phyloP scores from a whole-genome alignment of 2,797 vertebrate species.

The Pelobates cultripes region DNA sequence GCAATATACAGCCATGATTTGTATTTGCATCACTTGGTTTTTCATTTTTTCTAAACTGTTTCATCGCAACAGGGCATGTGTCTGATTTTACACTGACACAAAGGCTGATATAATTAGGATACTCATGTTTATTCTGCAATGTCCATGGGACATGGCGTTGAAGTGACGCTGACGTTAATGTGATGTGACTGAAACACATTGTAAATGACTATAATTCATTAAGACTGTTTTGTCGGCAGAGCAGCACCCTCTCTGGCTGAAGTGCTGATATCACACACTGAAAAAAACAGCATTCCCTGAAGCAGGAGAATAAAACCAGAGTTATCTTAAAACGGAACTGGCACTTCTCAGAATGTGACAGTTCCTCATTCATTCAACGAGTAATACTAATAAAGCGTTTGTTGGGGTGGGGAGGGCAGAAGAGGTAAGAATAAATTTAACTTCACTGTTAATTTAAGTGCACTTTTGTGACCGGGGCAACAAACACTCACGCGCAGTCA shows the following conservation, averaged over 20 bases:
- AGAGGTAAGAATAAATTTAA: too few relatives aligned
- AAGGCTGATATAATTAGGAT: conserved; percentile 22
- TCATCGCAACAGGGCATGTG: conserved; percentile 9
- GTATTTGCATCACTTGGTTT: neutral
- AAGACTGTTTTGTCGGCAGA: conserved; percentile 39
- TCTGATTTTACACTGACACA: conserved; percentile 19
- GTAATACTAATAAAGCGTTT: too few relatives aligned
- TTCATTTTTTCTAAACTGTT: neutral
- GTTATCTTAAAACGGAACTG: too few relatives aligned
- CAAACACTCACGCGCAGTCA: too few relatives aligned
- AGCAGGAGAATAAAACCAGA: conserved; percentile 5
- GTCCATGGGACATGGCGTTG: conserved; percentile 26
- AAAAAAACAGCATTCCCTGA: conserved; percentile 10
- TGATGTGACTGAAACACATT: conserved; percentile 43
- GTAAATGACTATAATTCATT: conserved; percentile 41
- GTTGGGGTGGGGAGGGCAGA: too few relatives aligned
- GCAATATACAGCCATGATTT: neutral
- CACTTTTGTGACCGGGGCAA: too few relatives aligned
- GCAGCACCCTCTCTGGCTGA: conserved; percentile 19
- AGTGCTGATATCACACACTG: conserved; percentile 20
- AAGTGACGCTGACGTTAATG: conserved; percentile 31
- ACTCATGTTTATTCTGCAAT: conserved; percentile 1
- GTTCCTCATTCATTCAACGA: too few relatives aligned
- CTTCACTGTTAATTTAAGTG: too few relatives aligned
- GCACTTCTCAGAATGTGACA: too few relatives aligned